phyloP scores from a whole-genome alignment of 2,113 vertebrate genomes.

The Ammodytes dubius region DNA sequence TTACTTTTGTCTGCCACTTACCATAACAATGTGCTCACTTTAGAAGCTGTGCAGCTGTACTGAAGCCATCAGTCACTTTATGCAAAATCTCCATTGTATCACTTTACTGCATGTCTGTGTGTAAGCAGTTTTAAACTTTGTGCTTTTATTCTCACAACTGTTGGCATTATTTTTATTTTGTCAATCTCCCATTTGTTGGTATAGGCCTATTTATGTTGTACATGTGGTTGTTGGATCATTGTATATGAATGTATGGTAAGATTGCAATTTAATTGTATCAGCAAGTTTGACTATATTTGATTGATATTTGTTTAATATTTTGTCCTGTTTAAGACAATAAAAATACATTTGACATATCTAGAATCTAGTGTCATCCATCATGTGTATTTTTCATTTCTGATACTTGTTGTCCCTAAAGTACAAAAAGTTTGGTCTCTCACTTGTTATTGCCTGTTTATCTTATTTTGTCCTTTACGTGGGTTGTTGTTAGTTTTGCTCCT shows the following conservation, averaged over 20 bases:
- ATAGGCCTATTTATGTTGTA: constrained; percentile 13
- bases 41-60: neutral
- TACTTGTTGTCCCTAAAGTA: constrained; percentile 37
- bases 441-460: constrained; percentile 3
- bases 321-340: neutral
- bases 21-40: neutral
- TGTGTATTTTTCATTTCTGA: constrained; percentile 10
- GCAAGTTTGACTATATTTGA: neutral
- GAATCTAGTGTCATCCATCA: neutral
- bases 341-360: neutral
- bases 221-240: constrained; percentile 13
- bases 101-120: constrained; percentile 12
- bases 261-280: neutral
- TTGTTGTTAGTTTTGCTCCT: constrained; percentile 5
- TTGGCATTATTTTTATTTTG: neutral
- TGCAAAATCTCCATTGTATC: neutral
- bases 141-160: constrained; percentile 48
- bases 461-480: constrained; percentile 11
- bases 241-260: constrained; percentile 36
- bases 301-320: constrained; percentile 23
- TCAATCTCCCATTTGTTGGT: constrained; percentile 28
- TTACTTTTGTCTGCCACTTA: too few relatives aligned
- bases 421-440: neutral
- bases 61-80: constrained; percentile 13
- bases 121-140: constrained; percentile 8